Percentiles rank a stretch among this genome's conserved stretches.
Evolutionary conservation across 2,113 vertebrate genomes (phyloP).

Genomic region (Sporophila hypoxantha): DNA sequence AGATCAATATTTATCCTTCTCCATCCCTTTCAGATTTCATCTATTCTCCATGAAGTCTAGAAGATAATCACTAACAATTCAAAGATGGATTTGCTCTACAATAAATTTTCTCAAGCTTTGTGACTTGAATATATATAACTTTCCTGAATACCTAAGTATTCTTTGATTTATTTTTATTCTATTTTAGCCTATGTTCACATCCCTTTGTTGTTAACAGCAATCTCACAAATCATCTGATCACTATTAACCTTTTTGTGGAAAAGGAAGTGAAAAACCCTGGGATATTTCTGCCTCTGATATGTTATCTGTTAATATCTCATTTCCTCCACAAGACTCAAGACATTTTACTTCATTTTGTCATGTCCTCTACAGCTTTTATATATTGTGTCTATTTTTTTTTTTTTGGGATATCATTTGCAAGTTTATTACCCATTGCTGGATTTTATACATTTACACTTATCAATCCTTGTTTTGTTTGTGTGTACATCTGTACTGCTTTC

Average conservation of each 20-base stretch:
- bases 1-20: constrained; percentile 19
- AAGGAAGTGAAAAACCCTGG: neutral
- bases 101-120: neutral
- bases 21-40: constrained; percentile 1
- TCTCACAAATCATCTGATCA: neutral
- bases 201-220: neutral
- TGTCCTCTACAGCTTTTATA: neutral
- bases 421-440: neutral
- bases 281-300: neutral
- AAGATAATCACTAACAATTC: neutral
- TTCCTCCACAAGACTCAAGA: neutral
- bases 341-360: neutral
- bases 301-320: neutral
- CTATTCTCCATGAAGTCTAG: neutral
- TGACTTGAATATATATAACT: constrained; percentile 16
- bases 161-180: neutral
- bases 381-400: too few species aligned
- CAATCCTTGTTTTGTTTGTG: neutral
- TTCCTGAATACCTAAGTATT: neutral
- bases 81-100: neutral
- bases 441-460: neutral
- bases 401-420: neutral
- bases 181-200: neutral
- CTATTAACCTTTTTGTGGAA: neutral
- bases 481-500: neutral